These are phyloP conservation scores for Acronicta alni DNA, from an alignment of 2,888 invertebrate species.

Conservation along the genomic window DNA sequence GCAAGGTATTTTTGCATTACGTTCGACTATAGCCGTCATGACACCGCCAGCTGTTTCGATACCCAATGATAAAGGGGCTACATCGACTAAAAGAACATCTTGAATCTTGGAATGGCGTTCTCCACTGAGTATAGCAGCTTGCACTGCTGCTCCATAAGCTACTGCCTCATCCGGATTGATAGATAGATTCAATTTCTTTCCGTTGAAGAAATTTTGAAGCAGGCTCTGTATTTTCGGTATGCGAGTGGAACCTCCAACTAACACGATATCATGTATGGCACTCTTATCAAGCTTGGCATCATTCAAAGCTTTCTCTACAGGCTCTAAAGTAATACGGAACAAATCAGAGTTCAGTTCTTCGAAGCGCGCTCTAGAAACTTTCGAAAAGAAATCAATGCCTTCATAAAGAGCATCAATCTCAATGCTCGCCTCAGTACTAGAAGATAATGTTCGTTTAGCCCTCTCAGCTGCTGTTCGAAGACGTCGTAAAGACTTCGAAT, in stretches of 20 bases:
- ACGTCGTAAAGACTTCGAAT: conserved; percentile 91
- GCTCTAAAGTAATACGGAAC: conserved; percentile 92
- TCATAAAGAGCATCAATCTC: conserved; percentile 93
- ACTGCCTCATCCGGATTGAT: conserved; percentile 95
- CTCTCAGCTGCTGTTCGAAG: conserved; percentile 93
- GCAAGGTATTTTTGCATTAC: conserved; percentile 92
- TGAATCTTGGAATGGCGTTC: conserved; percentile 93
- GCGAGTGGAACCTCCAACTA: conserved; percentile 94
- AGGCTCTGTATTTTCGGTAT: conserved; percentile 94
- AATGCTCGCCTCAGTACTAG: conserved; percentile 92
- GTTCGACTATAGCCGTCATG: conserved; percentile 93
- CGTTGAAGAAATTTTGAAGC: conserved; percentile 93
- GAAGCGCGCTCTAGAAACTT: conserved; percentile 92
- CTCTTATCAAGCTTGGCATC: conserved; percentile 94
- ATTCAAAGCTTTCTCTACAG: conserved; percentile 93
- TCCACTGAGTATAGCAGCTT: conserved; percentile 92
- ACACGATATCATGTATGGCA: conserved; percentile 93
- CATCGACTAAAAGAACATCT: conserved; percentile 90
- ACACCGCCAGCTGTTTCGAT: conserved; percentile 95
- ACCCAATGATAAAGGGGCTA: conserved; percentile 91
- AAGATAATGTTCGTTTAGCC: conserved; percentile 93
- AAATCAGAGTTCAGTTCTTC: conserved; percentile 93
- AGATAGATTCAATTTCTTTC: conserved; percentile 92
- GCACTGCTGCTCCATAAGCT: conserved; percentile 93
- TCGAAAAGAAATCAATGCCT: conserved; percentile 91